A percentile compares a stretch with the other conserved stretches of the same genome.
Evolutionary conservation across 2,888 invertebrate species (phyloP).

Genomic region (Alentia gelatinosa): DNA sequence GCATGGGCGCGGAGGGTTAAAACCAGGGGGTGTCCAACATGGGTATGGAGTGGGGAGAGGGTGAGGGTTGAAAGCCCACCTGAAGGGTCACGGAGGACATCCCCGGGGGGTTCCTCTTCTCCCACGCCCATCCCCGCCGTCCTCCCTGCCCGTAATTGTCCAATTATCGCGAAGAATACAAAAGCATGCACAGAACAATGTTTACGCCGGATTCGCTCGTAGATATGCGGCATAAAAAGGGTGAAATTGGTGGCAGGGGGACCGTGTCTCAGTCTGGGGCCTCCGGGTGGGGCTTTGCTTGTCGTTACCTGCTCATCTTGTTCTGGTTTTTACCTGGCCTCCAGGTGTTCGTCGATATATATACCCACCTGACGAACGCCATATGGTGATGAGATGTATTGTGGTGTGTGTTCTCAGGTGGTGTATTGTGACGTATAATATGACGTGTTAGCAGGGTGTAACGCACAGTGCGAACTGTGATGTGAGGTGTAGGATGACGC

Average conservation of each 20-base stretch:
- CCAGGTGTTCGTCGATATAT: too few relatives aligned
- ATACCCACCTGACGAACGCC: background rate
- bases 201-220: background rate
- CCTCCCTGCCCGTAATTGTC: background rate
- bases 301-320: background rate
- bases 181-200: background rate
- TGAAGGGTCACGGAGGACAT: background rate
- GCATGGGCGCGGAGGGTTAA: background rate
- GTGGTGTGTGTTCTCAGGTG: background rate
- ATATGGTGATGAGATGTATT: background rate
- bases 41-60: background rate
- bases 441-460: too few relatives aligned
- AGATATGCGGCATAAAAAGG: background rate
- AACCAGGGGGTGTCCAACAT: background rate
- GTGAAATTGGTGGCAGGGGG: background rate
- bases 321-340: background rate
- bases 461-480: too few relatives aligned
- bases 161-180: background rate
- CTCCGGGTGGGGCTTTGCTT: background rate
- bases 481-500: too few relatives aligned
- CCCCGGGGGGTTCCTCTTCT: background rate
- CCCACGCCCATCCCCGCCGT: background rate
- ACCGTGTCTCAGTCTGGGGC: background rate
- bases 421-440: too few relatives aligned
- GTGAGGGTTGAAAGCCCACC: background rate